Conservation (phyloP, 2,797 vertebrate species). For the Bovichtus variegatus region DNA sequence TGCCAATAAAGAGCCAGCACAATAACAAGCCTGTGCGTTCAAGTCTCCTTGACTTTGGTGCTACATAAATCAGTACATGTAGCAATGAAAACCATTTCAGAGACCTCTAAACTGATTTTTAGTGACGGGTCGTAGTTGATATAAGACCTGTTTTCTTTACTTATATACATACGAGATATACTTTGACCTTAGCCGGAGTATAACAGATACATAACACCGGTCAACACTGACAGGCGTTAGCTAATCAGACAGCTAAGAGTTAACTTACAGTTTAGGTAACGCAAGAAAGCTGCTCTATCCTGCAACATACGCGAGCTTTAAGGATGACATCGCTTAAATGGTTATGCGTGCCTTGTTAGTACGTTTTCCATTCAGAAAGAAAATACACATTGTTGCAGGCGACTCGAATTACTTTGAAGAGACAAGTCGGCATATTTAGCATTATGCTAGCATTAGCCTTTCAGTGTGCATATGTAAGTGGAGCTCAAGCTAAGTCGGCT, state of each 20-base stretch:
- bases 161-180: accelerated
- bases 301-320: accelerated
- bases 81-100: neutral
- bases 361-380: neutral
- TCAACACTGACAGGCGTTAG: conserved; percentile 37
- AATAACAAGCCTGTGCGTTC: neutral
- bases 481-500: neutral
- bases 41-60: neutral
- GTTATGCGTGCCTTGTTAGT: accelerated
- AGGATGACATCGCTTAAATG: no score
- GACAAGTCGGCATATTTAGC: conserved; percentile 31
- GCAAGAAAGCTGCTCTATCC: no score
- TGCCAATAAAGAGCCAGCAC: no score
- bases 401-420: neutral
- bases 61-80: neutral
- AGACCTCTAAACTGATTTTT: neutral
- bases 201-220: neutral
- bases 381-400: accelerated
- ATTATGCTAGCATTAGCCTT: conserved; percentile 51
- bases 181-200: neutral
- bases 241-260: neutral
- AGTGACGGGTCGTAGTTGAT: neutral
- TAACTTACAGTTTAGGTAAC: neutral
- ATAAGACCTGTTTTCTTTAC: neutral
- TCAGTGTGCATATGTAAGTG: no score